Evolutionary conservation across 2,113 vertebrate genomes (phyloP).

Genomic region (Fukomys damarensis): DNA sequence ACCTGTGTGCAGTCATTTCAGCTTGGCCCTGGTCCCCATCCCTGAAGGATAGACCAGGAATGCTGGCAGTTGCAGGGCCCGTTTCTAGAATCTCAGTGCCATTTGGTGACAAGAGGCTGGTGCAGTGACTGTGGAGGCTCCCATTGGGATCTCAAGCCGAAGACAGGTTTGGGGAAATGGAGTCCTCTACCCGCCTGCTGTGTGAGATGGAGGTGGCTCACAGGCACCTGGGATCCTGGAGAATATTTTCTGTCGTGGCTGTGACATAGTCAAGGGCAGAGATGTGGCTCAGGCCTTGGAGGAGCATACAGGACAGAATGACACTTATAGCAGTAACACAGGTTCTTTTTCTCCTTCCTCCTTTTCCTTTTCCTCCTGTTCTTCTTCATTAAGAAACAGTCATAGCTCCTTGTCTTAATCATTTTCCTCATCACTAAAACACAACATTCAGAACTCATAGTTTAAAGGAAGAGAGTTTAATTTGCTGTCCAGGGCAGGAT

Average conservation of each 20-base stretch:
- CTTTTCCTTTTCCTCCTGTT: neutral
- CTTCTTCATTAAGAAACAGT: slow-evolving; percentile 53
- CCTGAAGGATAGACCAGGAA: neutral
- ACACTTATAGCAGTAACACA: neutral
- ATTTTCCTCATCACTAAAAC: neutral
- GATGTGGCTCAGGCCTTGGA: neutral
- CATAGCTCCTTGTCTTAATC: slow-evolving; percentile 45
- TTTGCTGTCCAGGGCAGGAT: neutral
- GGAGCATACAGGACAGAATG: neutral
- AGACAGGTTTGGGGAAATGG: neutral
- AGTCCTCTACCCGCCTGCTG: neutral
- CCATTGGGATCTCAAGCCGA: accelerated
- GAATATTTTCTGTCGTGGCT: neutral
- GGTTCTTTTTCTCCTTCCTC: neutral
- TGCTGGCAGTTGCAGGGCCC: neutral
- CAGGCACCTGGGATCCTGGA: neutral
- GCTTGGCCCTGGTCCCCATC: too few species aligned
- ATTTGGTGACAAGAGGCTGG: neutral
- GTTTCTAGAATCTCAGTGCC: neutral
- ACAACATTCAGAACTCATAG: neutral
- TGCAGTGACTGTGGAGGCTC: neutral
- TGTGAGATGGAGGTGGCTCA: neutral
- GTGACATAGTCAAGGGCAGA: neutral
- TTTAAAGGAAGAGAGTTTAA: neutral
- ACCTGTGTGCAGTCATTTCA: accelerated